phyloP scores from a whole-genome alignment of 2,797 vertebrate genomes.

The Ceryle rudis region DNA sequence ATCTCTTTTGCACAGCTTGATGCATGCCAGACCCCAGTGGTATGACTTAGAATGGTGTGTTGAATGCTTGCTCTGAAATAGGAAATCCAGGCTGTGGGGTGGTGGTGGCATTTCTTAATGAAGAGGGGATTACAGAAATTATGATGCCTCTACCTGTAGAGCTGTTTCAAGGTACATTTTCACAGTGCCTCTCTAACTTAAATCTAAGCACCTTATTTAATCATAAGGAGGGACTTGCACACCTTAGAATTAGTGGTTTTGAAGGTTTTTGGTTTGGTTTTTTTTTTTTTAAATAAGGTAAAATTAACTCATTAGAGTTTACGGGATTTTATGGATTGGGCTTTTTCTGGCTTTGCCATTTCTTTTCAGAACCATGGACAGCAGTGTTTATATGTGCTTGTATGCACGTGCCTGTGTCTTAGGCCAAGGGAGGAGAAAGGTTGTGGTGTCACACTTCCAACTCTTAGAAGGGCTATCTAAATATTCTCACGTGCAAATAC shows the following conservation, averaged over 20 bases:
- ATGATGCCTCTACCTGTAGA: not conserved
- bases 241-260: not conserved
- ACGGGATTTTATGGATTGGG: not conserved
- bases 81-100: not conserved
- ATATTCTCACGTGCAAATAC: not conserved
- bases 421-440: fast-evolving
- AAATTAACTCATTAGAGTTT: not conserved
- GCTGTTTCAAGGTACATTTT: not conserved
- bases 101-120: not conserved
- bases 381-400: fast-evolving
- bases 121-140: not conserved
- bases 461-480: not conserved
- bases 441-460: not conserved
- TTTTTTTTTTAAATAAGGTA: not conserved
- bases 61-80: not conserved
- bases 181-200: not conserved
- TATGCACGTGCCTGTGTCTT: fast-evolving
- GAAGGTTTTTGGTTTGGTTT: too few relatives aligned
- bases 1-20: not conserved
- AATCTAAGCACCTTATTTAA: not conserved
- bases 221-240: not conserved
- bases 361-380: not conserved
- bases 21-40: not conserved
- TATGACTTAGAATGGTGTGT: not conserved
- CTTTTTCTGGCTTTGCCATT: not conserved